Conservation (phyloP, 2,888 invertebrate genomes). For the Trissoscelio sp. region DNA sequence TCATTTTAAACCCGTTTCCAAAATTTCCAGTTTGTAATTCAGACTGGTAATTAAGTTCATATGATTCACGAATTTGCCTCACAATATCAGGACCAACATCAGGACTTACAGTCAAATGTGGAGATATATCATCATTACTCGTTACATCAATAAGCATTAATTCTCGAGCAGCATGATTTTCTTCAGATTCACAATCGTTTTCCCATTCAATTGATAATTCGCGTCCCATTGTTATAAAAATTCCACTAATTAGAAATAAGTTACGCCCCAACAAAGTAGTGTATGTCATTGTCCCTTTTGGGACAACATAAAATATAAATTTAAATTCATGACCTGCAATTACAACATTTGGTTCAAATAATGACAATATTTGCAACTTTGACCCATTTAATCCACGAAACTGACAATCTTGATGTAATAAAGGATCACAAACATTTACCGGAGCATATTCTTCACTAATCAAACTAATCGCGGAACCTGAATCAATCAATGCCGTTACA, state of each 20-base stretch:
- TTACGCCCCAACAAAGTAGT: constrained; percentile 9
- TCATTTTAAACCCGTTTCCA: neutral
- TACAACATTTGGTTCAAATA: neutral
- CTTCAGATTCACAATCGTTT: neutral
- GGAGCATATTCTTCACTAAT: constrained; percentile 7
- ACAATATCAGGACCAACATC: neutral
- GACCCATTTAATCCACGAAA: constrained; percentile 5
- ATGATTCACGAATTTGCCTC: neutral
- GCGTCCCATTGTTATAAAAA: neutral
- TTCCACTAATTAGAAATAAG: constrained; percentile 3
- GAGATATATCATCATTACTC: too few relatives aligned
- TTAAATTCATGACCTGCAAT: neutral
- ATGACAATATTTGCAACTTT: neutral
- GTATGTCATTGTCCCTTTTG: constrained; percentile 11
- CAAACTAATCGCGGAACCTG: constrained; percentile 16
- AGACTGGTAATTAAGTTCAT: neutral
- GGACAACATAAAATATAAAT: constrained; percentile 19
- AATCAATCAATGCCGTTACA: neutral
- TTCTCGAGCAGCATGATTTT: neutral
- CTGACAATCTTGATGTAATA: neutral
- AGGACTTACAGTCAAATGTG: constrained; percentile 5
- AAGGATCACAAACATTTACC: neutral
- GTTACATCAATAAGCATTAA: constrained; percentile 17
- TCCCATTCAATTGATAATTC: neutral
- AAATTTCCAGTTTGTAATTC: too few relatives aligned